A percentile compares a stretch with the other conserved stretches of the same genome.
These are phyloP conservation scores for Morone saxatilis DNA, from an alignment of 2,113 vertebrate genomes.

Conservation along the genomic window DNA sequence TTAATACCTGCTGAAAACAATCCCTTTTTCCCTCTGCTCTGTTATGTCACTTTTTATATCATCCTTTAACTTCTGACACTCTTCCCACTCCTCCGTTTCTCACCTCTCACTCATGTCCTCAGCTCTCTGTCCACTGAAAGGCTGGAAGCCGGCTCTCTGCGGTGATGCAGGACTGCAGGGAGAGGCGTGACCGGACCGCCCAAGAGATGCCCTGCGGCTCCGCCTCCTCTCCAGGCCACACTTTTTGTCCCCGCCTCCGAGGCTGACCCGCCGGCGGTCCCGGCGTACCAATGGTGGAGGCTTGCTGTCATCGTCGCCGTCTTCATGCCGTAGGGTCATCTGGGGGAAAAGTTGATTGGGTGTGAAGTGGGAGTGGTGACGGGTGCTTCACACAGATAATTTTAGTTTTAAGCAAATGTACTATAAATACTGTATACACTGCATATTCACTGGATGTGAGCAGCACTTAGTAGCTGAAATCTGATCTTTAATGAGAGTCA, in stretches of 20 bases:
- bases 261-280: conserved; percentile 88
- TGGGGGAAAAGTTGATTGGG: conserved; percentile 59
- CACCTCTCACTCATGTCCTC: conserved; percentile 89
- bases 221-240: conserved; percentile 90
- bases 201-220: conserved; percentile 91
- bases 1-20: neutral
- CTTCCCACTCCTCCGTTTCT: conserved; percentile 41
- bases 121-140: conserved; percentile 76
- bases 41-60: neutral
- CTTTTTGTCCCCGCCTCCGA: conserved; percentile 76
- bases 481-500: neutral
- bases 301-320: conserved; percentile 87
- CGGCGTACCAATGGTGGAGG: conserved; percentile 83
- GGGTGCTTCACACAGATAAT: neutral
- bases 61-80: neutral
- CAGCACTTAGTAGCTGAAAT: neutral
- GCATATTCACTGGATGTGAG: neutral
- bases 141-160: conserved; percentile 68
- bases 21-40: neutral
- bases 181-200: conserved; percentile 85
- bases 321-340: conserved; percentile 89
- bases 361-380: neutral
- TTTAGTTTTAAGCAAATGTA: neutral
- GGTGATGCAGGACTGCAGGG: conserved; percentile 83
- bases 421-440: conserved; percentile 5